Evolutionary conservation across 2,113 vertebrate genomes (phyloP), one percentile per base, ranked within the genome.

Genomic region (Hylia prasina): DNA sequence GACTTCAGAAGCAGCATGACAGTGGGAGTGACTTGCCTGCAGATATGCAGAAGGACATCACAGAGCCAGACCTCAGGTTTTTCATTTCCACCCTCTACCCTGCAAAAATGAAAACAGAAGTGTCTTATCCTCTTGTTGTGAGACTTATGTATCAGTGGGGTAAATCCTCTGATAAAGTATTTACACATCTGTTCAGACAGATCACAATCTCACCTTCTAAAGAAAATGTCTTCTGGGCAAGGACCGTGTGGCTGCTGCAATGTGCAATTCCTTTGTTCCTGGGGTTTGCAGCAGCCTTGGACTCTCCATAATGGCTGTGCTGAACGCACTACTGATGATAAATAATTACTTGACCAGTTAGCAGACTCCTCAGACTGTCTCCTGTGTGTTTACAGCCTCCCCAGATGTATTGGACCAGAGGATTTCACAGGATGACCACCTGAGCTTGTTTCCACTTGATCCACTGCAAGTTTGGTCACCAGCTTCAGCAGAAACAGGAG

Each of bases 241-340:
- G 89, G 77, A 63, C 45, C 0, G 0, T 1, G 2, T 16, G 1
- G 0, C 51, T 78, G 47, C n/a, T 6, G 4, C 0, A 0, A 50
- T 18, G 56, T 63, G 60, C 1, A 2, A 50, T 18, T 63, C 60
- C 33, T 65, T 88, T 23, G 11, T 47, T 60, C 47, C 47, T 3
- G 7, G 35, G 30, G 35, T 60, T 39, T 78, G 71, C 6, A 8
- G 42, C 39, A 77, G 64, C n/a, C 48, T 81, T 39, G 13, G 47
- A 66, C 56, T 68, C 13, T 72, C 58, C 5, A 1, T 5, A 50
- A 64, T 45, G 39, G 30, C 33, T 91, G 35, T 47, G 24, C 39
- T 73, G 51, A 57, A 70, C 0, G 0, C 15, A 54, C 20, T 35
- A 51, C 51, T 71, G 19, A 25, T 60, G 56, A 69, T 24, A 19